phyloP scores from a whole-genome alignment of 2,797 vertebrate species.

The Mastacembelus armatus region DNA sequence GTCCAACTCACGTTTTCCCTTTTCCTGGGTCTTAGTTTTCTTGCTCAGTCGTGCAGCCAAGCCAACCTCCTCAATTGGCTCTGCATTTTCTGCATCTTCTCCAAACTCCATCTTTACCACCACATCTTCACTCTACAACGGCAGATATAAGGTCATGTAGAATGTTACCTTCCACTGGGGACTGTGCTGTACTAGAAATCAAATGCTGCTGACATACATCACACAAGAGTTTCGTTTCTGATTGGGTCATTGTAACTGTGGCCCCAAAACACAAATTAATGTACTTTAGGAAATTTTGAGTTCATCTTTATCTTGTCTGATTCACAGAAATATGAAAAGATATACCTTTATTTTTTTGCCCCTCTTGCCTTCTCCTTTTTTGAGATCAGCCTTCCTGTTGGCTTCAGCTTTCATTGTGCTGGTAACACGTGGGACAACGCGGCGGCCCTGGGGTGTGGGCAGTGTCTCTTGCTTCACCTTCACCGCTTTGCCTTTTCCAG shows the following conservation, averaged over 20 bases:
- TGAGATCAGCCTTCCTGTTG: constrained; percentile 82
- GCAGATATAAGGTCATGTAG: not conserved
- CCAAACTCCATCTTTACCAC: constrained; percentile 86
- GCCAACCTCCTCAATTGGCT: constrained; percentile 53
- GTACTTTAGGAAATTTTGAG: not conserved
- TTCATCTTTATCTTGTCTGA: fast-evolving
- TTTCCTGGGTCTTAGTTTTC: constrained; percentile 82
- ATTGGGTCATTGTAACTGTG: not conserved
- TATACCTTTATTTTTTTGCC: constrained; percentile 84
- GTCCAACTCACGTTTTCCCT: constrained; percentile 72
- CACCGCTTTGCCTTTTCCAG: constrained; percentile 81
- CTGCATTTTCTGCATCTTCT: constrained; percentile 78
- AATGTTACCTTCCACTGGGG: not conserved
- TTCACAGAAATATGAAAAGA: not conserved
- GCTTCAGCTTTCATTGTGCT: constrained; percentile 94
- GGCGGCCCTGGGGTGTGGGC: constrained; percentile 90
- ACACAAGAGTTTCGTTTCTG: not conserved
- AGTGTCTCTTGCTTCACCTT: constrained; percentile 89
- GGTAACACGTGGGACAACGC: constrained; percentile 91
- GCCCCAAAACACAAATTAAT: not conserved
- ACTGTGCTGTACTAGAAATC: not conserved
- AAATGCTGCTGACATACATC: no score
- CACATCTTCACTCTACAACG: constrained; percentile 79
- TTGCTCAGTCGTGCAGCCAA: constrained; percentile 80
- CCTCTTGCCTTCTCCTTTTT: constrained; percentile 76